Base-by-base conservation (phyloP, 1,140 invertebrate genomes). In the Drosophila azteca region DNA sequence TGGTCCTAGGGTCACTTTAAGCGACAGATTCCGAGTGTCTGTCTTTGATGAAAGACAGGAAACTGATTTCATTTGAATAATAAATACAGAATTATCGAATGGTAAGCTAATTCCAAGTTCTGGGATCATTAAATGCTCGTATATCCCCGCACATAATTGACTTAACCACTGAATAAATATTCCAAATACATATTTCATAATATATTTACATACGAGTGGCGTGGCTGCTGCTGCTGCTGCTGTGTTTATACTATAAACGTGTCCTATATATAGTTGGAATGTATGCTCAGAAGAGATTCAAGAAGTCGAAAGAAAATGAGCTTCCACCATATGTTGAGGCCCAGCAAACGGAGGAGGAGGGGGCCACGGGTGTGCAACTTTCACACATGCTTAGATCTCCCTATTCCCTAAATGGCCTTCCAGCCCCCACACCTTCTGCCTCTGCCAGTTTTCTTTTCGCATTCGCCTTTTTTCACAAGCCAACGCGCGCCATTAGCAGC, bases 401-500 rank as follows among this genome's bases (percentile, higher is more conserved):
- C 61, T 49, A 67, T 55, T 68, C 53, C 66, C 66, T 66, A 48
- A 17, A 39, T 29, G 35, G 20, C n/a, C 43, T 29, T 26, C 24
- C 24, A 26, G 24, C 24, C 24, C 24, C 5, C 24, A 4, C 24
- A 6, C 8, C 29, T 31, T 31, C 6, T 29, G 26, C 29, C 29
- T 1, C 29, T 26, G 44, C 43, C 20, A 53, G 35, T 63, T 72
- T 52, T 39, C 57, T 43, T 41, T 65, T 49, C 50, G 43, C 44
- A 26, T 66, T 74, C 35, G 49, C 61, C 35, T 67, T 79, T 79
- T 78, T 76, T 76, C 71, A 77, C 79, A 58, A 73, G 51, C 64
- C 35, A 39, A 39, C 35, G 11, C 35, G 35, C 35, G 35, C 35
- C 53, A 84, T 84, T 84, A 84, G 81, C 80, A 84, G 81, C 81